A percentile compares a stretch with the other conserved stretches of the same genome.
phyloP scores from a whole-genome alignment of 2,888 invertebrate species.

The Scaptomyza cyrtandrae region DNA sequence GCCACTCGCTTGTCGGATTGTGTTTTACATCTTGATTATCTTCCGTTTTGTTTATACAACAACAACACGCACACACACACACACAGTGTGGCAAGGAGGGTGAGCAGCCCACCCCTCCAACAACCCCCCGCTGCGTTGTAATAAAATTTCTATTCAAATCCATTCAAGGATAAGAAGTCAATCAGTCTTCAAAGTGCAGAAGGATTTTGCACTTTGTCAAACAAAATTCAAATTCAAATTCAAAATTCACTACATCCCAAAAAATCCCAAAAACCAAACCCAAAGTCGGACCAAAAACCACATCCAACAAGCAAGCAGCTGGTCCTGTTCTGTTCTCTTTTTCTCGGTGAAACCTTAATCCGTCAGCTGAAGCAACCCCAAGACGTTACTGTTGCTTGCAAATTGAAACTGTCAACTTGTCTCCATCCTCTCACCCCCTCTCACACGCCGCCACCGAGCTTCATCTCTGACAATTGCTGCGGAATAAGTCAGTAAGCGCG shows the following conservation, averaged over 20 bases:
- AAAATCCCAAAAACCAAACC: slow-evolving; percentile 12
- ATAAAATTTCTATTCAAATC: slow-evolving; percentile 78
- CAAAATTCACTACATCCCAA: slow-evolving; percentile 58
- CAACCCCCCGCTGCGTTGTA: slow-evolving; percentile 27
- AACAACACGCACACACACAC: slow-evolving; percentile 31
- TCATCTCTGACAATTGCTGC: slow-evolving; percentile 16
- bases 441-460: not conserved
- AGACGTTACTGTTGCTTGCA: slow-evolving; percentile 63
- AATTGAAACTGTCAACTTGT: slow-evolving; percentile 73
- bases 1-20: slow-evolving; percentile 55
- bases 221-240: slow-evolving; percentile 66
- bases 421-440: no score
- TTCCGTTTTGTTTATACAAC: slow-evolving; percentile 74
- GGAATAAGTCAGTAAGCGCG: slow-evolving; percentile 13
- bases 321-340: slow-evolving; percentile 22
- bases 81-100: slow-evolving; percentile 2
- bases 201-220: slow-evolving; percentile 81
- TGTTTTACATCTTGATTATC: slow-evolving; percentile 82
- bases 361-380: slow-evolving; percentile 70
- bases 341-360: slow-evolving; percentile 62
- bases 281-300: slow-evolving; percentile 7
- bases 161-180: slow-evolving; percentile 82
- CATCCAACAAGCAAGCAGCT: slow-evolving; percentile 13
- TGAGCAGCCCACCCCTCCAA: slow-evolving; percentile 8
- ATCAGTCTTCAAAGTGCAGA: slow-evolving; percentile 81